Evolutionary conservation across 2,888 invertebrate species (phyloP).

Genomic region (Meliscaeva auricollis): DNA sequence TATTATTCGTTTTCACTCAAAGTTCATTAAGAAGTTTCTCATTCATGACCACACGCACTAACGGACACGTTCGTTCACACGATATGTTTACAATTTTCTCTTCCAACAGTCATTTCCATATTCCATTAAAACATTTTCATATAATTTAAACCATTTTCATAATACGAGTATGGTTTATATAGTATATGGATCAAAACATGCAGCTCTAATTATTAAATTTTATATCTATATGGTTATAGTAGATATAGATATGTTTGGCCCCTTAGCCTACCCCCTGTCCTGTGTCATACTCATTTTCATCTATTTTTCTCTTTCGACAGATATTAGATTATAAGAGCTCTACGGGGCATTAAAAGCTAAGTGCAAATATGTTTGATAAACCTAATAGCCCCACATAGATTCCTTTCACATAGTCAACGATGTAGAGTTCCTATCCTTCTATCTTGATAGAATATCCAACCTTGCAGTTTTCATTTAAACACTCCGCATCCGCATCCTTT

Average conservation of each 20-base stretch:
- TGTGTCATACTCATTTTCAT: not conserved
- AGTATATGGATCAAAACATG: not conserved
- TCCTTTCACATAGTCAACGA: not conserved
- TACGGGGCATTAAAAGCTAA: slow-evolving; percentile 29
- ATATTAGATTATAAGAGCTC: slow-evolving; percentile 27
- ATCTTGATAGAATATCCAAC: not conserved
- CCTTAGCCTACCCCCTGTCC: not conserved
- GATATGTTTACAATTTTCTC: not conserved
- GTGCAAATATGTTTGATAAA: slow-evolving; percentile 38
- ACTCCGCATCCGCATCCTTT: too few relatives aligned
- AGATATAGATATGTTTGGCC: not conserved
- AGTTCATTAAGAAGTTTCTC: slow-evolving; percentile 3
- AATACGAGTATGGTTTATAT: too few relatives aligned
- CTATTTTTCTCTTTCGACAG: not conserved
- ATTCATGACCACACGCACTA: slow-evolving; percentile 26
- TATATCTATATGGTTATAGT: not conserved
- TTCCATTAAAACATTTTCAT: slow-evolving; percentile 11
- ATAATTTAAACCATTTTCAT: slow-evolving; percentile 1
- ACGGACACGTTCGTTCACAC: not conserved
- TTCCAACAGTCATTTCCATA: not conserved
- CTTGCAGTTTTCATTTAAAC: too few relatives aligned
- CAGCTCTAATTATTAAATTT: slow-evolving; percentile 13
- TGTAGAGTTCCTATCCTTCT: not conserved
- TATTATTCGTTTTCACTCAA: not conserved
- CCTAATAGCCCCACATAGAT: slow-evolving; percentile 30